Percentiles rank a stretch among this genome's conserved stretches.
Evolutionary conservation across 1,140 invertebrate species (phyloP).

Genomic region (Pogonognathellus flavescens): DNA sequence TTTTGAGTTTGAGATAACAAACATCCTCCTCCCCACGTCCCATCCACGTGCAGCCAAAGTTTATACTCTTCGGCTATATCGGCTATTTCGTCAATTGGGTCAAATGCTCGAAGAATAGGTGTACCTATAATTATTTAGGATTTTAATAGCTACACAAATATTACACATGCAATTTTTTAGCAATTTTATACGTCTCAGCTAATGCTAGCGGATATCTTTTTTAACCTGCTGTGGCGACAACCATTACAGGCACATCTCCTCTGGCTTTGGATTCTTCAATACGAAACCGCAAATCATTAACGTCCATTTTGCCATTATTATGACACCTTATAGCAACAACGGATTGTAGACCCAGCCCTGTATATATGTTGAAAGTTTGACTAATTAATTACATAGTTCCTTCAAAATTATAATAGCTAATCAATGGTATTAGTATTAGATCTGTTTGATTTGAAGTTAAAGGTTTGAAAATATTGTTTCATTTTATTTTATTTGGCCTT

Average conservation of each 20-base stretch:
- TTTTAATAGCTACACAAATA: neutral
- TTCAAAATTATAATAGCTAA: no score
- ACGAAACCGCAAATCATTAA: neutral
- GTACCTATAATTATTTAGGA: constrained; percentile 33
- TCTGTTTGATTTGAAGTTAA: no score
- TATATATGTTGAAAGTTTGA: no score
- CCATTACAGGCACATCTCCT: constrained; percentile 41
- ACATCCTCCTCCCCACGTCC: constrained; percentile 51
- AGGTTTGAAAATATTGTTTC: no score
- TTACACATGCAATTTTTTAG: no score
- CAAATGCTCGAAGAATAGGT: constrained; percentile 51
- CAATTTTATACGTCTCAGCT: no score
- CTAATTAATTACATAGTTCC: no score
- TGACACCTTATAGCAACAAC: constrained; percentile 16
- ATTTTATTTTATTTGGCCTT: no score
- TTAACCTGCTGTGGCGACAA: constrained; percentile 51
- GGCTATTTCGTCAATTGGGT: constrained; percentile 55
- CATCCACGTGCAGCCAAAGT: constrained; percentile 62
- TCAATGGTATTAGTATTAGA: no score
- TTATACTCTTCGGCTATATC: constrained; percentile 49
- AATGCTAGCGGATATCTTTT: neutral
- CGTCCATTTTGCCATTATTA: constrained; percentile 48
- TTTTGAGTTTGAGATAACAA: constrained; percentile 34
- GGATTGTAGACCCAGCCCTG: neutral
- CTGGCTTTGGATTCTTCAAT: constrained; percentile 2